These are phyloP conservation scores for Cryptophagus acutangulus DNA, from an alignment of 2,888 invertebrate genomes.

Conservation along the genomic window DNA sequence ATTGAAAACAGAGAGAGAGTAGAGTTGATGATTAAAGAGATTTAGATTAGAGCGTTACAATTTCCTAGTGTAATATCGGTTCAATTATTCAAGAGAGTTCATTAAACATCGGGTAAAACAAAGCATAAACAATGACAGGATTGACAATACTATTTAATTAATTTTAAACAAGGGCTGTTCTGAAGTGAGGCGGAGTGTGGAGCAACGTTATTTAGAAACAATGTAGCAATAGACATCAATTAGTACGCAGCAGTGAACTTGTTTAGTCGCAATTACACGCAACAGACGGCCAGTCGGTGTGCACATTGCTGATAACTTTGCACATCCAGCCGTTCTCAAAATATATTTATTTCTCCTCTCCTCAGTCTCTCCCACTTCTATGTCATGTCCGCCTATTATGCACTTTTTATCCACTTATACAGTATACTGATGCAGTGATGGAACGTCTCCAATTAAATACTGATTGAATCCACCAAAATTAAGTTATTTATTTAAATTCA, in stretches of 20 bases:
- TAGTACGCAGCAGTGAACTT: slow-evolving; percentile 49
- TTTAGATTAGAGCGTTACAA: slow-evolving; percentile 20
- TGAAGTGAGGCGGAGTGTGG: slow-evolving; percentile 23
- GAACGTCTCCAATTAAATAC: slow-evolving; percentile 4
- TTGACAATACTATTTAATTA: slow-evolving; percentile 38
- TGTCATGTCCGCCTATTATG: slow-evolving; percentile 1
- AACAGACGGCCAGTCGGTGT: slow-evolving; percentile 44
- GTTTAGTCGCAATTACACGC: slow-evolving; percentile 50
- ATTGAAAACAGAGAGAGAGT: slow-evolving; percentile 17
- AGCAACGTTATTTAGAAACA: slow-evolving; percentile 44
- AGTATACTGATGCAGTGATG: background rate
- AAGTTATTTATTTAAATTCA: too few species aligned
- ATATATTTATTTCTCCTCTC: too few species aligned
- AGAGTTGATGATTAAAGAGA: slow-evolving; percentile 18
- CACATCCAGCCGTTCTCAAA: slow-evolving; percentile 15
- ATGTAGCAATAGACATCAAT: slow-evolving; percentile 49
- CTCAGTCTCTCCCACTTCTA: too few species aligned
- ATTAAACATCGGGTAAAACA: slow-evolving; percentile 28
- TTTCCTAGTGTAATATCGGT: slow-evolving; percentile 21
- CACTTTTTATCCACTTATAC: slow-evolving; percentile 2
- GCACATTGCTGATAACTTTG: slow-evolving; percentile 44
- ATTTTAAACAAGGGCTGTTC: slow-evolving; percentile 37
- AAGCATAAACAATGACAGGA: slow-evolving; percentile 31
- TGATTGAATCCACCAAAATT: slow-evolving; percentile 9
- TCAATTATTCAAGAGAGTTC: slow-evolving; percentile 25